Base-by-base conservation (phyloP, 2,113 vertebrate genomes). In the Gambusia affinis region DNA sequence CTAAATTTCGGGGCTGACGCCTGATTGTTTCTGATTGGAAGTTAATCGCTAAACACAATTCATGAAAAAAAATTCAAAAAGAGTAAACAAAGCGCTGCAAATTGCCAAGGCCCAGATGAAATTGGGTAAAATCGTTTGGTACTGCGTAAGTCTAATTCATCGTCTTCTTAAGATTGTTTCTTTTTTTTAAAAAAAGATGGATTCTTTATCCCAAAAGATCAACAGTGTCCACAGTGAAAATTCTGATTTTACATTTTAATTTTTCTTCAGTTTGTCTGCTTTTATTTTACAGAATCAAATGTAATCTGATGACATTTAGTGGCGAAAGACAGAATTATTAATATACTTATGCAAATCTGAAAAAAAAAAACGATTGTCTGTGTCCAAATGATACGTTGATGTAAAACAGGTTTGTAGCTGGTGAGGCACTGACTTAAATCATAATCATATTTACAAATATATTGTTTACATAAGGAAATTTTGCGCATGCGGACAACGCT, bases 31-130 rank as follows among this genome's bases (percentile, higher is more conserved):
- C 44, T 76, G 76, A 83, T 73, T 73, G 82, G 7, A 0, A 81
- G 63, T 81, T 79, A 79, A 83, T 81, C 73, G 78, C 15, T 60
- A n/a, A 83, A 64, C 67, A 79, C 62, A 80, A 73, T 69, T 76
- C 75, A 81, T 67, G 1, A 72, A 8, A 12, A 3, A 35, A 37
- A 35, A 35, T n/a, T n/a, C n/a, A 37, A 37, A 37, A 12, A 70
- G 64, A 51, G 63, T 44, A 76, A 78, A 89, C 61, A 75, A 61
- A 75, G 69, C 2, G 1, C 60, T 19, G 64, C 70, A 78, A 76
- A 11, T 4, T 30, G 61, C 67, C 37, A 60, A 63, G 68, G 57
- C 62, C 68, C 17, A 60, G 60, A 60, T 31, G 29, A 70, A 88
- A 83, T 3, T 83, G 33, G 69, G 79, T 80, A 60, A 64, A 67